Evolutionary conservation across 2,888 invertebrate species (phyloP).

Genomic region (Tetragnatha montana): DNA sequence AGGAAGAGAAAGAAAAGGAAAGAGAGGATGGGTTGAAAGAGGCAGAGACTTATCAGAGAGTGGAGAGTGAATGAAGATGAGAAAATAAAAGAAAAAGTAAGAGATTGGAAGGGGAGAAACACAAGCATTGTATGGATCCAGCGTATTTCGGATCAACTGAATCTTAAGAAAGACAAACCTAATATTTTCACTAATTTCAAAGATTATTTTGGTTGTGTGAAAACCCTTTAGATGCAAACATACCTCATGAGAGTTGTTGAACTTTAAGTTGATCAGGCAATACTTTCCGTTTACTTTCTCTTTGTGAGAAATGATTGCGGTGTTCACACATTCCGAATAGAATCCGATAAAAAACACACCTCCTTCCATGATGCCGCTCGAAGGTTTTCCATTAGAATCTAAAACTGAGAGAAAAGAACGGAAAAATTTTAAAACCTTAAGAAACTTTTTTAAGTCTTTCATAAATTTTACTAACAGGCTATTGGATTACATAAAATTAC

Average conservation of each 20-base stretch:
- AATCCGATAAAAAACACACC: constrained; percentile 71
- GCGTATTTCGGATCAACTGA: too few relatives aligned
- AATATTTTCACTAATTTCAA: too few relatives aligned
- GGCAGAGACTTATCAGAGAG: not conserved
- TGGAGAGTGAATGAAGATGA: not conserved
- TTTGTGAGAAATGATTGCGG: constrained; percentile 29
- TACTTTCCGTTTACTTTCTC: constrained; percentile 64
- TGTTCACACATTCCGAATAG: constrained; percentile 72
- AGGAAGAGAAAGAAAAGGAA: too few relatives aligned
- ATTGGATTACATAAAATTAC: too few relatives aligned
- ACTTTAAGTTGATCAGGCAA: constrained; percentile 67
- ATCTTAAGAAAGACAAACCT: too few relatives aligned
- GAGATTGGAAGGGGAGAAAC: not conserved
- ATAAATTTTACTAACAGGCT: too few relatives aligned
- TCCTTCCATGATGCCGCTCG: constrained; percentile 71
- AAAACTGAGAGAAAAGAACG: constrained; percentile 67
- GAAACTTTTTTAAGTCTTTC: too few relatives aligned
- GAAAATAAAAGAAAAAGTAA: not conserved
- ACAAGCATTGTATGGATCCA: not conserved
- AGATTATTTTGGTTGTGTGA: too few relatives aligned
- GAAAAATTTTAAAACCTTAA: not conserved
- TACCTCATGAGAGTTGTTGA: constrained; percentile 30
- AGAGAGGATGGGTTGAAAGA: not conserved
- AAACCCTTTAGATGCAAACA: not conserved
- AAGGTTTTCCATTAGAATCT: constrained; percentile 72